phyloP scores from a whole-genome alignment of 2,888 invertebrate genomes.

The Perizoma flavofasciatum region DNA sequence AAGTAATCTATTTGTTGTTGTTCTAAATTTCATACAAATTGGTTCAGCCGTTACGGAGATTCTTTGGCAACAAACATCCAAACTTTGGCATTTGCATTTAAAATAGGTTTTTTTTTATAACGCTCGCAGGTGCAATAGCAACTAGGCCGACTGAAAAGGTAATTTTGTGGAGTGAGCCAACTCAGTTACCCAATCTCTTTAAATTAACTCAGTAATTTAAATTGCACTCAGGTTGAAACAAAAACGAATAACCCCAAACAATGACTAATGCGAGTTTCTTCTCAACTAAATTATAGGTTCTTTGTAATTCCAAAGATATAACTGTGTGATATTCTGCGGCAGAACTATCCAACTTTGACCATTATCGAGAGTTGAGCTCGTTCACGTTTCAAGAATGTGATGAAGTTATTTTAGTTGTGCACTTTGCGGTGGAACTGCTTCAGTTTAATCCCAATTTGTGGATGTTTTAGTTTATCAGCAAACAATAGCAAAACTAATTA shows the following conservation, averaged over 20 bases:
- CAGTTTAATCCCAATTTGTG: constrained; percentile 9
- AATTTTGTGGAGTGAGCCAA: constrained; percentile 5
- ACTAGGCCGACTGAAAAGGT: constrained; percentile 1
- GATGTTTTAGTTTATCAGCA: constrained; percentile 3
- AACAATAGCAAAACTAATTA: constrained; percentile 1
- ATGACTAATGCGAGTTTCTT: constrained; percentile 40
- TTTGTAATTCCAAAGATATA: constrained; percentile 15
- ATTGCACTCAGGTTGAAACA: constrained; percentile 16
- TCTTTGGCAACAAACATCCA: too few species aligned
- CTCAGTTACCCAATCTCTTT: constrained; percentile 7
- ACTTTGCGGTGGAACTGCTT: constrained; percentile 16
- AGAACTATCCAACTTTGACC: constrained; percentile 31
- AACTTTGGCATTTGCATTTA: too few species aligned
- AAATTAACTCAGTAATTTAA: constrained; percentile 24
- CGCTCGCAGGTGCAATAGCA: neutral
- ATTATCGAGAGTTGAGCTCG: constrained; percentile 30
- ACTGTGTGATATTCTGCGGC: constrained; percentile 16
- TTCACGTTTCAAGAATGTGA: constrained; percentile 29
- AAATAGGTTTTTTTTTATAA: too few species aligned
- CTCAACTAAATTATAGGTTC: constrained; percentile 23
- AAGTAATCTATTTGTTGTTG: too few species aligned
- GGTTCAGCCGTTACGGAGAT: too few species aligned
- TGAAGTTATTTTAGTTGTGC: constrained; percentile 27
- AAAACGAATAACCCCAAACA: constrained; percentile 28
- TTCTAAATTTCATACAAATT: too few species aligned